These are phyloP conservation scores for Drosophila siamana DNA, from an alignment of 2,888 invertebrate species.

Conservation along the genomic window DNA sequence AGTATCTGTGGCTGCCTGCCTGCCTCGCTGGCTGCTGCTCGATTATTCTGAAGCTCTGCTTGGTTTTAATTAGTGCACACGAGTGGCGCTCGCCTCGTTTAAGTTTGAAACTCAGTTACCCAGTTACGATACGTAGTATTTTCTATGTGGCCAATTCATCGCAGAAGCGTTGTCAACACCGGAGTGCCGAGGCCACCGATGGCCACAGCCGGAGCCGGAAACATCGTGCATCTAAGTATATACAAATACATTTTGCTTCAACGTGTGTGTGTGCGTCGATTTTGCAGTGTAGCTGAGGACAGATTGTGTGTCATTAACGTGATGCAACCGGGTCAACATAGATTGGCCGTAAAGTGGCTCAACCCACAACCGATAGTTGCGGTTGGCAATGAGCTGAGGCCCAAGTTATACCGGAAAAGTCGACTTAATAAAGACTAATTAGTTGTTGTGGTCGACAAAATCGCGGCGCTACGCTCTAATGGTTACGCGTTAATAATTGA, in stretches of 20 bases:
- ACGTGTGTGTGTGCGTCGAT: constrained; percentile 12
- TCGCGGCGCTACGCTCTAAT: constrained; percentile 52
- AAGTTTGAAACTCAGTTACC: constrained; percentile 27
- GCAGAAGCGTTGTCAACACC: constrained; percentile 69
- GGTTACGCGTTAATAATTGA: constrained; percentile 65
- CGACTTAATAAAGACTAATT: constrained; percentile 57
- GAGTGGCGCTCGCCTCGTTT: constrained; percentile 41
- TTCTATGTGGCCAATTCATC: constrained; percentile 81
- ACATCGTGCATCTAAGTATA: constrained; percentile 22
- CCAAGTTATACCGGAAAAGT: constrained; percentile 56
- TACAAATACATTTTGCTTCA: constrained; percentile 15
- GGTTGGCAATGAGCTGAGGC: constrained; percentile 5
- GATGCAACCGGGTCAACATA: constrained; percentile 48
- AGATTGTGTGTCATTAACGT: constrained; percentile 76
- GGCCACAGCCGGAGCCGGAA: constrained; percentile 30
- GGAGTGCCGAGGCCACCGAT: constrained; percentile 4
- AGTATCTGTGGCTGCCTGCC: constrained; percentile 49
- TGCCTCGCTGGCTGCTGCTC: constrained; percentile 34
- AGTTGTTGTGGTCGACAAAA: constrained; percentile 64
- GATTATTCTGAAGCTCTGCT: constrained; percentile 59
- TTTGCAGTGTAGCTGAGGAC: constrained; percentile 37
- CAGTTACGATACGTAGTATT: constrained; percentile 41
- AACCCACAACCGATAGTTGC: constrained; percentile 51
- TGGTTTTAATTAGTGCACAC: constrained; percentile 83
- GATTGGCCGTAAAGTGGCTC: constrained; percentile 24